Percentiles rank a stretch among this genome's conserved stretches.
Evolutionary conservation across 2,797 vertebrate genomes (phyloP).

Genomic region (Uromys caudimaculatus): DNA sequence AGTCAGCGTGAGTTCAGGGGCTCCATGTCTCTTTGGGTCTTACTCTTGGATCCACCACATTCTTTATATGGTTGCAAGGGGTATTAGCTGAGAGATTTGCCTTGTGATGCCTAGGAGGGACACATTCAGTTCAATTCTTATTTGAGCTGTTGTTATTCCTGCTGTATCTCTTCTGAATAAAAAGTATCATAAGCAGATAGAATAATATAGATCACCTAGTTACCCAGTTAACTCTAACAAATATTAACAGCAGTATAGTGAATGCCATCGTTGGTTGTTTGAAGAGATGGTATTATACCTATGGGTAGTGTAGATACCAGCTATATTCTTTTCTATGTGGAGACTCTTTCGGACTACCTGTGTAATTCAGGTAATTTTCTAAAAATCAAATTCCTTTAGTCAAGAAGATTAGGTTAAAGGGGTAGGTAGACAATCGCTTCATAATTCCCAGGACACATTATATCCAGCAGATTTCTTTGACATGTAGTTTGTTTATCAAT

Average conservation of each 20-base stretch:
- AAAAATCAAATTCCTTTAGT: neutral
- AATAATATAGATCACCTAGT: neutral
- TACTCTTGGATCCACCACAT: neutral
- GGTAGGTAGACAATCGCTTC: neutral
- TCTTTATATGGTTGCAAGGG: neutral
- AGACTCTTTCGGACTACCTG: neutral
- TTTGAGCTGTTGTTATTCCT: neutral
- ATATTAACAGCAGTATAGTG: neutral
- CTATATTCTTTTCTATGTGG: neutral
- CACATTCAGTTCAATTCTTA: neutral
- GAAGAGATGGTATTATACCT: neutral
- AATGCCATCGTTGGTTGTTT: neutral
- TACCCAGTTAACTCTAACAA: neutral
- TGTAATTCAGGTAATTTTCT: slow-evolving; percentile 4
- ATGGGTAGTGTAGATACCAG: neutral
- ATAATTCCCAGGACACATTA: neutral
- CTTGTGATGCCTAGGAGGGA: neutral
- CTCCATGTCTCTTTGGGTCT: neutral
- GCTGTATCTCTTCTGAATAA: slow-evolving; percentile 3
- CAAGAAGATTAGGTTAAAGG: neutral
- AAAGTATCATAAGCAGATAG: slow-evolving; percentile 27
- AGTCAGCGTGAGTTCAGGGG: neutral
- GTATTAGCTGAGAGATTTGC: neutral
- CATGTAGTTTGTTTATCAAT: slow-evolving; percentile 1
- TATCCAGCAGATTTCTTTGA: neutral